These are phyloP conservation scores for Pachypanchax playfairii DNA, from an alignment of 2,113 vertebrate species.

Conservation along the genomic window DNA sequence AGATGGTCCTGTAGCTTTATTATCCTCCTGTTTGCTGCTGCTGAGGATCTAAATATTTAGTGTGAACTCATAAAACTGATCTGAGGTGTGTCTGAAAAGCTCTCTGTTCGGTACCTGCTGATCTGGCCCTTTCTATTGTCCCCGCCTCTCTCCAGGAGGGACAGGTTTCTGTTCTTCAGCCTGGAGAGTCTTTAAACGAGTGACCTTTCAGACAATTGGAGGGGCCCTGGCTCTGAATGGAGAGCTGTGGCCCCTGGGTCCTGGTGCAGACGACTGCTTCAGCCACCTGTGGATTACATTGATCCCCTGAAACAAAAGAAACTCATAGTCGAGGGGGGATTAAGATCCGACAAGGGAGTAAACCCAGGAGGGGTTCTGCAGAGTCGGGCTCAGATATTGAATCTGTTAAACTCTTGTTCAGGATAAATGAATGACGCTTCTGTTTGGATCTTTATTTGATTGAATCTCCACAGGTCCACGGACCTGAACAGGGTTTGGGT, in stretches of 20 bases:
- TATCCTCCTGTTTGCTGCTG: background rate
- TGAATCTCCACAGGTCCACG: too few relatives aligned
- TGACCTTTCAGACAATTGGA: conserved; percentile 74
- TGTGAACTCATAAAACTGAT: background rate
- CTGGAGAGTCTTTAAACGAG: conserved; percentile 45
- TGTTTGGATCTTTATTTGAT: too few relatives aligned
- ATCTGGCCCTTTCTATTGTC: too few relatives aligned
- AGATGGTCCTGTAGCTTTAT: background rate
- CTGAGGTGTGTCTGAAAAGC: conserved; percentile 12
- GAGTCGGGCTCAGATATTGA: too few relatives aligned
- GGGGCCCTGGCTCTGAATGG: conserved; percentile 49
- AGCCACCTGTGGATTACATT: conserved; percentile 68
- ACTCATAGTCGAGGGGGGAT: conserved; percentile 33
- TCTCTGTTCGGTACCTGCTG: conserved; percentile 16
- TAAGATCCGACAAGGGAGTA: conserved; percentile 48
- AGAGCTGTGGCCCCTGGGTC: conserved; percentile 30
- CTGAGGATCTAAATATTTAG: background rate
- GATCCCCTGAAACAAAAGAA: conserved; percentile 73
- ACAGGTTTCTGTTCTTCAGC: too few relatives aligned
- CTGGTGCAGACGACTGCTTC: conserved; percentile 50
- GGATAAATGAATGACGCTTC: too few relatives aligned
- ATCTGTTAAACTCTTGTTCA: too few relatives aligned
- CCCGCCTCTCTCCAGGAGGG: conserved; percentile 26
- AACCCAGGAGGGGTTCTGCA: conserved; percentile 1
- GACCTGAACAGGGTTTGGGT: too few relatives aligned